Evolutionary conservation across 2,888 invertebrate species (phyloP).

Genomic region (Acleris holmiana): DNA sequence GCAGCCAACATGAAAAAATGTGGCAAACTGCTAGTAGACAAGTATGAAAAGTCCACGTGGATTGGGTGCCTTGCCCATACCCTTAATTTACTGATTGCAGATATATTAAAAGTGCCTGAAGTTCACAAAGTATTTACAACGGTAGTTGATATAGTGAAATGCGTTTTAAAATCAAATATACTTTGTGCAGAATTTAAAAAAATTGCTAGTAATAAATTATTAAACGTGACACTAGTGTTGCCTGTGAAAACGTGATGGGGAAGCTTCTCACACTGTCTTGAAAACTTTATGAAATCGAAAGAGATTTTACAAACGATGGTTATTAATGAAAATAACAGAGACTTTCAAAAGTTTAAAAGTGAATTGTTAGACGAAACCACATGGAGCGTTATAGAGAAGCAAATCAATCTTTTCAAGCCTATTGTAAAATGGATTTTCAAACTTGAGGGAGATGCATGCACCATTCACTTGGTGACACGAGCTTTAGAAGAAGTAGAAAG

Average conservation of each 20-base stretch:
- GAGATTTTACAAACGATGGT: slow-evolving; percentile 1
- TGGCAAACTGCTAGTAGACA: not conserved
- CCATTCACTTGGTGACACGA: not conserved
- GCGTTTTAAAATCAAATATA: not conserved
- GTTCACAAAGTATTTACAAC: not conserved
- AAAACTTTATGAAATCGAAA: slow-evolving; percentile 1
- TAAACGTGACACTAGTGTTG: slow-evolving; percentile 1
- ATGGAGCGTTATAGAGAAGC: not conserved
- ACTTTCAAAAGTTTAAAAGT: not conserved
- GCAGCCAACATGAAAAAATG: slow-evolving; percentile 1
- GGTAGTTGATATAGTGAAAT: not conserved
- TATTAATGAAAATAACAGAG: not conserved
- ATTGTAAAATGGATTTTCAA: slow-evolving; percentile 2
- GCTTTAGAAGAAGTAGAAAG: slow-evolving; percentile 1
- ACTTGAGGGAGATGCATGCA: slow-evolving; percentile 3
- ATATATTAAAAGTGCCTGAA: not conserved
- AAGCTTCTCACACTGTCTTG: slow-evolving; percentile 1
- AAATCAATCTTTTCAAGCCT: slow-evolving; percentile 1
- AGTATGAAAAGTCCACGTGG: slow-evolving; percentile 1
- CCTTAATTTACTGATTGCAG: not conserved
- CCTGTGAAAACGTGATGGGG: slow-evolving; percentile 1
- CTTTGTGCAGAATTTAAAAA: not conserved
- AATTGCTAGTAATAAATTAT: not conserved
- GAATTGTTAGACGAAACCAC: not conserved
- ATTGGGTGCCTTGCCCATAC: slow-evolving; percentile 1